These are phyloP conservation scores for Terrapene triunguis DNA, from an alignment of 2,113 vertebrate genomes.

Conservation along the genomic window DNA sequence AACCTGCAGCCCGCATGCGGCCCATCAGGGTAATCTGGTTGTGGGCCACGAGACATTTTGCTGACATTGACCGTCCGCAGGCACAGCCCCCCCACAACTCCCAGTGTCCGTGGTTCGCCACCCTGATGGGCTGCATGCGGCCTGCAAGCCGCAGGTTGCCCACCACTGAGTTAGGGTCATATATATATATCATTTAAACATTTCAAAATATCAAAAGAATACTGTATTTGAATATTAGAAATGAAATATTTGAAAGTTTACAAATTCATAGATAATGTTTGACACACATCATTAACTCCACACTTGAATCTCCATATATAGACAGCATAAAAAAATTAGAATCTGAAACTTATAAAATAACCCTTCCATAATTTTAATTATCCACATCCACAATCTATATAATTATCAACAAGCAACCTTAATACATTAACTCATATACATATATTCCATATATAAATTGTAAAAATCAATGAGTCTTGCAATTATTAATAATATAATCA, in stretches of 20 bases:
- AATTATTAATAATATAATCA: background rate
- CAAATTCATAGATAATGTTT: background rate
- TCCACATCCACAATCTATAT: conserved; percentile 19
- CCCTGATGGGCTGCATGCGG: too few species aligned
- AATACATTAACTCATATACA: background rate
- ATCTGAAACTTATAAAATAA: background rate
- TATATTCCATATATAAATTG: background rate
- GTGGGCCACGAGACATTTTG: too few species aligned
- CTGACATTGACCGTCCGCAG: too few species aligned
- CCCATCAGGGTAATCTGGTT: too few species aligned
- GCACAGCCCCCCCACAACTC: too few species aligned
- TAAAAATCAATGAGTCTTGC: background rate
- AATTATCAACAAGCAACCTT: conserved; percentile 53
- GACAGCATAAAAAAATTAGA: conserved; percentile 5
- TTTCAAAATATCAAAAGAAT: background rate
- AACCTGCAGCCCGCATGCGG: too few species aligned
- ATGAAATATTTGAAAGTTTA: background rate
- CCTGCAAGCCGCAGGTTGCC: too few species aligned
- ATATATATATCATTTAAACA: background rate
- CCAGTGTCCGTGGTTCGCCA: too few species aligned
- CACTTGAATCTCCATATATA: background rate
- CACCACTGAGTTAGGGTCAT: too few species aligned
- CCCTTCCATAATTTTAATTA: conserved; percentile 45
- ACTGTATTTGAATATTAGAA: background rate
- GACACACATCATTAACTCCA: background rate